Conservation (phyloP, 2,113 vertebrate species). For the Sorex fumeus region DNA sequence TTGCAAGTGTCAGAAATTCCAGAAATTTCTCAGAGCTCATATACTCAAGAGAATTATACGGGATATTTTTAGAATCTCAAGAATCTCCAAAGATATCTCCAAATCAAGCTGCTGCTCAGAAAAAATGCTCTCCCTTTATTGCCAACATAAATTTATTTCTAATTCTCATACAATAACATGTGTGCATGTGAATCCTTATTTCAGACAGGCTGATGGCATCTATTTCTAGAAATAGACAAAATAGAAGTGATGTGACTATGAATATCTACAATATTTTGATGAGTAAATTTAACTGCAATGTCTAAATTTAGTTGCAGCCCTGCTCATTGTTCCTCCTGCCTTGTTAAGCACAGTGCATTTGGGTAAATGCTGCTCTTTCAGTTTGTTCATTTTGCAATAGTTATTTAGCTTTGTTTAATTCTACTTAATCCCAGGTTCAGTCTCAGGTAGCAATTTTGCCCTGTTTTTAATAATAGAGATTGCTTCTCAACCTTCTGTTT, state of each 20-base stretch:
- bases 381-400: constrained; percentile 21
- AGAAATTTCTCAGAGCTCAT: neutral
- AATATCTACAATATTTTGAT: constrained; percentile 44
- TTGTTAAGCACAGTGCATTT: neutral
- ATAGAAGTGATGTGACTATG: constrained; percentile 50
- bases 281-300: constrained; percentile 53
- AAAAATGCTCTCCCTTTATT: constrained; percentile 22
- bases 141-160: neutral
- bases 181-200: neutral
- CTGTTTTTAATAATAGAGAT: constrained; percentile 61
- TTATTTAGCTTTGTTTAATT: constrained; percentile 46
- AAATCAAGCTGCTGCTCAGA: constrained; percentile 43
- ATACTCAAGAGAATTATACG: neutral
- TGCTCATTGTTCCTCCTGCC: constrained; percentile 18
- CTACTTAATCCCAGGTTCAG: neutral
- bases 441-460: constrained; percentile 45
- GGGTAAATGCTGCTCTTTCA: neutral
- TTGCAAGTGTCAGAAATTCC: constrained; percentile 1
- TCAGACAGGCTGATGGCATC: neutral
- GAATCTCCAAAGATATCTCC: neutral
- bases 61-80: neutral
- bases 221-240: constrained; percentile 44
- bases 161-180: neutral
- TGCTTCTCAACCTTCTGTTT: constrained; percentile 46
- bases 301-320: constrained; percentile 54